phyloP scores from a whole-genome alignment of 2,113 vertebrate species.

The Poeciliopsis prolifica region DNA sequence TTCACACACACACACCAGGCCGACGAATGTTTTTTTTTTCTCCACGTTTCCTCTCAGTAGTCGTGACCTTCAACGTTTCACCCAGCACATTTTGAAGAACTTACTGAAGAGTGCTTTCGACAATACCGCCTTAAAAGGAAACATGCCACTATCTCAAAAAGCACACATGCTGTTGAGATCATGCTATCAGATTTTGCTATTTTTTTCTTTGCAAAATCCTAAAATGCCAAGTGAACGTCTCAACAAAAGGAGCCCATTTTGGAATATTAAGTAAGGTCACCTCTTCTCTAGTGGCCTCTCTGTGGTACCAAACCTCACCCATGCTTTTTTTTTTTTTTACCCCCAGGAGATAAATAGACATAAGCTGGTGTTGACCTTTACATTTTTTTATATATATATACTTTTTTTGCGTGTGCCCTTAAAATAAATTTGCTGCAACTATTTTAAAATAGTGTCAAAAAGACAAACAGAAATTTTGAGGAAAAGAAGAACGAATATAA shows the following conservation, averaged over 20 bases:
- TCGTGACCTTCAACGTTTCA: constrained; percentile 66
- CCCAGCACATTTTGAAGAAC: constrained; percentile 4
- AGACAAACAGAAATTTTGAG: neutral
- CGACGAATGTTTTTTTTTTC: constrained; percentile 35
- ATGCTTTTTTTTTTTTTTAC: neutral
- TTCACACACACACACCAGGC: constrained; percentile 8
- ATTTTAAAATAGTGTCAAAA: neutral
- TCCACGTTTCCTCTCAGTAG: constrained; percentile 53
- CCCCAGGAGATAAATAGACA: neutral
- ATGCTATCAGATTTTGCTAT: constrained; percentile 1
- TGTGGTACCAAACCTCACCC: neutral
- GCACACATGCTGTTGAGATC: constrained; percentile 48
- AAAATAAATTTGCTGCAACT: neutral
- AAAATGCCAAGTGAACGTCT: constrained; percentile 48
- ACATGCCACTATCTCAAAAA: constrained; percentile 33
- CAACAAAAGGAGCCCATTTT: constrained; percentile 20
- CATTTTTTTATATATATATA: neutral
- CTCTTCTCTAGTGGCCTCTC: neutral
- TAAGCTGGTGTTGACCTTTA: neutral
- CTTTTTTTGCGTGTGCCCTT: neutral
- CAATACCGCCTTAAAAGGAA: constrained; percentile 50
- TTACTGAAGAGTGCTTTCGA: constrained; percentile 14
- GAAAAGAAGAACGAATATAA: neutral
- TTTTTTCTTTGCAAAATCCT: constrained; percentile 10
- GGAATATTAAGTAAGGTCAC: constrained; percentile 32